A percentile compares a stretch with the other conserved stretches of the same genome.
Evolutionary conservation across 2,888 invertebrate genomes (phyloP).

Genomic region (Carterocephalus palaemon): DNA sequence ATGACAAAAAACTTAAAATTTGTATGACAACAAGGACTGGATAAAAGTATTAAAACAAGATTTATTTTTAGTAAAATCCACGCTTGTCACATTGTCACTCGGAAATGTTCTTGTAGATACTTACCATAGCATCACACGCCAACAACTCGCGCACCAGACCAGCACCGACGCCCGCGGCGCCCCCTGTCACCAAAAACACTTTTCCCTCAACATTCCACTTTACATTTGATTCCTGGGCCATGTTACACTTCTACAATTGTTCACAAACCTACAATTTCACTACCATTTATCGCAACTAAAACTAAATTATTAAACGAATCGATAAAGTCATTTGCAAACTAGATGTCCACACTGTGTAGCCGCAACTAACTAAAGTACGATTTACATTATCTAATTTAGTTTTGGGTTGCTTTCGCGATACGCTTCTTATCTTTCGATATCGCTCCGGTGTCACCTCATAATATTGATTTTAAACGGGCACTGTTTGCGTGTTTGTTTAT

Average conservation of each 20-base stretch:
- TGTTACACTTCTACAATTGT: conserved; percentile 5
- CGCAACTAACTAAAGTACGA: too few relatives aligned
- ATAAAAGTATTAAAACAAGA: too few relatives aligned
- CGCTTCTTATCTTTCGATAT: conserved; percentile 16
- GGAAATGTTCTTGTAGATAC: conserved; percentile 12
- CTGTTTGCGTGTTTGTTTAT: too few relatives aligned
- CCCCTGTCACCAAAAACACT: conserved; percentile 66
- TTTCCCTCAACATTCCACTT: conserved; percentile 48
- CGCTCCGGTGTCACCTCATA: conserved; percentile 13
- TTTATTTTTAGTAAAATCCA: too few relatives aligned
- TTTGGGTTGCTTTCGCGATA: conserved; percentile 18
- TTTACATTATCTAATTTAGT: conserved; percentile 10
- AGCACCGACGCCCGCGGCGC: conserved; percentile 64
- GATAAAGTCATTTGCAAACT: conserved; percentile 10
- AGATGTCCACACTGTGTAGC: conserved; percentile 1
- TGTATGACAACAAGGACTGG: too few relatives aligned
- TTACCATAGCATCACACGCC: conserved; percentile 57
- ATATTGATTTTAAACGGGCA: too few relatives aligned
- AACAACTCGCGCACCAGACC: conserved; percentile 53
- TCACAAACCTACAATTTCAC: neutral
- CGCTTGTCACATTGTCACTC: neutral
- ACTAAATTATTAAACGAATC: too few relatives aligned
- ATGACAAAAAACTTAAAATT: too few relatives aligned
- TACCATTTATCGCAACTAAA: neutral
- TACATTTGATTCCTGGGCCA: conserved; percentile 1